Conservation (phyloP, 2,797 vertebrate species). For the Dendrocincla tyrannina region DNA sequence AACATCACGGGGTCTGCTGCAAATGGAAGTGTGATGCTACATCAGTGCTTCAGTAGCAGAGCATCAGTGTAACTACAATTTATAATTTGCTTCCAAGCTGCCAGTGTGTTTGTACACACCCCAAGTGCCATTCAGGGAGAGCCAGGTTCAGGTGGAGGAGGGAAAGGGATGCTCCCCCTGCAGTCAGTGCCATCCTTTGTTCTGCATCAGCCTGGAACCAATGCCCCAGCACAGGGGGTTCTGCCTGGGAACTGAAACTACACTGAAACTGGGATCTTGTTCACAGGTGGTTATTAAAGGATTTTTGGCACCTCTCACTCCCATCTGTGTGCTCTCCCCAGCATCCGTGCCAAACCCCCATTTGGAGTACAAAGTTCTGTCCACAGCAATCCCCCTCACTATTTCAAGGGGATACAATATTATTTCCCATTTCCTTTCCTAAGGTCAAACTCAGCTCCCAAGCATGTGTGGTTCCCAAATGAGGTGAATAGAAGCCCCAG, state of each 20-base stretch:
- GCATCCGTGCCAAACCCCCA: not conserved
- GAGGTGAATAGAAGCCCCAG: slow-evolving; percentile 15
- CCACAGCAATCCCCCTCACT: not conserved
- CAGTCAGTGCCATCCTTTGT: not conserved
- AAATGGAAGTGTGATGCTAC: not conserved
- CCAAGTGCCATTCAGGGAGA: not conserved
- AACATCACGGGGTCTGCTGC: not conserved
- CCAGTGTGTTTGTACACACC: not conserved
- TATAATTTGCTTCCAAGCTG: not conserved
- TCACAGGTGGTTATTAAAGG: slow-evolving; percentile 27
- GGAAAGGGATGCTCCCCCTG: not conserved
- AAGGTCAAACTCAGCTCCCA: slow-evolving; percentile 4
- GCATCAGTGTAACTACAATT: not conserved
- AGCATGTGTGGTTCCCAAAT: not conserved
- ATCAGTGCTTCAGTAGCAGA: not conserved
- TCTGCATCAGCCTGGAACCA: not conserved
- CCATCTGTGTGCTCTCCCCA: not conserved
- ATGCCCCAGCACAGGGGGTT: not conserved
- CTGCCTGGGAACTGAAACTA: not conserved
- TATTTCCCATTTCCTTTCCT: slow-evolving; percentile 43
- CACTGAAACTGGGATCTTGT: not conserved
- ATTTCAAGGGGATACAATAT: not conserved
- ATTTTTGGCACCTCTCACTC: not conserved
- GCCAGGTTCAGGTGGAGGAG: not conserved
- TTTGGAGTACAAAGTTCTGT: not conserved